Conservation (phyloP, 2,888 invertebrate genomes). For the Synanthedon formicaeformis region DNA sequence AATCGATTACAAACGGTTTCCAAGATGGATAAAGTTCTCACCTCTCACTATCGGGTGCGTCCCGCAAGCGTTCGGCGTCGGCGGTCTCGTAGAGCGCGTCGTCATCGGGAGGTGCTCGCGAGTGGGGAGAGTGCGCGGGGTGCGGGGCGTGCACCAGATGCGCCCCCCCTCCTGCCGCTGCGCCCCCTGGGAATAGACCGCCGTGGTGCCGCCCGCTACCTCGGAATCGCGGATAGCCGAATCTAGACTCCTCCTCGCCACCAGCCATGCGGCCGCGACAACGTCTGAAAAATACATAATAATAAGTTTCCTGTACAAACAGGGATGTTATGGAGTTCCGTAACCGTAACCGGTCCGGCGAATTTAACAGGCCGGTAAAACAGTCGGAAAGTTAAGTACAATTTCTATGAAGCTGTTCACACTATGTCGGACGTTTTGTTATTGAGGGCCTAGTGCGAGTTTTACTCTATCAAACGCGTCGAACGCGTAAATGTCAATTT, state of each 20-base stretch:
- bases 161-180: slow-evolving; percentile 32
- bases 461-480: too few species aligned
- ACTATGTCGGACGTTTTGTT: too few species aligned
- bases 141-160: slow-evolving; percentile 50
- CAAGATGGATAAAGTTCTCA: slow-evolving; percentile 45
- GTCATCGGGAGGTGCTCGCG: slow-evolving; percentile 72
- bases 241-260: slow-evolving; percentile 78
- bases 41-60: slow-evolving; percentile 92
- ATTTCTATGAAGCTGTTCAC: too few species aligned
- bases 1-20: background rate
- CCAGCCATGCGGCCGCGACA: slow-evolving; percentile 65
- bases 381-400: too few species aligned
- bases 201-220: slow-evolving; percentile 44
- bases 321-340: too few species aligned
- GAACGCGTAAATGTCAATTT: too few species aligned
- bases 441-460: too few species aligned
- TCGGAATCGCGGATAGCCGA: slow-evolving; percentile 78
- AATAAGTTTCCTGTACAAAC: too few species aligned
- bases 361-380: too few species aligned
- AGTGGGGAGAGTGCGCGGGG: slow-evolving; percentile 56
- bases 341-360: too few species aligned
- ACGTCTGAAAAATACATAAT: slow-evolving; percentile 19
- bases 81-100: slow-evolving; percentile 91
- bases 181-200: slow-evolving; percentile 43
- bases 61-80: slow-evolving; percentile 76